Evolutionary conservation across 2,888 invertebrate species (phyloP).

Genomic region (Villa cingulata): DNA sequence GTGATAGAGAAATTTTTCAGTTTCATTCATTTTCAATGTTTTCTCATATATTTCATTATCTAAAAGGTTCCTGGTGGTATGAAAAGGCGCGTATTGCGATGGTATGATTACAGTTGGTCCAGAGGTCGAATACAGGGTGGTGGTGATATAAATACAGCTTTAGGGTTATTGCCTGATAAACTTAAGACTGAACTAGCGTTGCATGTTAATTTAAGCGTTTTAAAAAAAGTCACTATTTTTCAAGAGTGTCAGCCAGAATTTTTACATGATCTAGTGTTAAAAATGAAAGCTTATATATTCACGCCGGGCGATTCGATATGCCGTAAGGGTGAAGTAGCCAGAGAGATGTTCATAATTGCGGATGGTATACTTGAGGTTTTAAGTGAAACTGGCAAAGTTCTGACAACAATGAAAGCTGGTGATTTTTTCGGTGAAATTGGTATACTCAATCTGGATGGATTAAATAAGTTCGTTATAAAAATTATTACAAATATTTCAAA

Average conservation of each 20-base stretch:
- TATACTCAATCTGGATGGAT: slow-evolving; percentile 85
- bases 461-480: slow-evolving; percentile 60
- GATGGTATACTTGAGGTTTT: slow-evolving; percentile 93
- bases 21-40: too few relatives aligned
- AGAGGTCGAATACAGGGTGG: slow-evolving; percentile 90
- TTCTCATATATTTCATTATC: not conserved
- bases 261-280: slow-evolving; percentile 87
- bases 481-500: too few relatives aligned
- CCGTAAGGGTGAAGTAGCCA: slow-evolving; percentile 82
- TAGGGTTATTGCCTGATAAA: slow-evolving; percentile 87
- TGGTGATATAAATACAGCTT: slow-evolving; percentile 88
- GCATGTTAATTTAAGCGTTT: slow-evolving; percentile 86
- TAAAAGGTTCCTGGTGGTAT: slow-evolving; percentile 75
- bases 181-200: slow-evolving; percentile 91
- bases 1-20: too few relatives aligned
- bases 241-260: slow-evolving; percentile 98
- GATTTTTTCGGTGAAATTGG: slow-evolving; percentile 98
- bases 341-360: slow-evolving; percentile 98
- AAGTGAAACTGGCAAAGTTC: slow-evolving; percentile 82
- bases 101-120: slow-evolving; percentile 99
- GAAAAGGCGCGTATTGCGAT: slow-evolving; percentile 87
- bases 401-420: slow-evolving; percentile 93
- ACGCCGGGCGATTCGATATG: slow-evolving; percentile 96
- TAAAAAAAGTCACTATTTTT: slow-evolving; percentile 92
- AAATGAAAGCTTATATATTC: slow-evolving; percentile 97